phyloP scores from a whole-genome alignment of 2,888 invertebrate species.

The Platypus cylindrus region DNA sequence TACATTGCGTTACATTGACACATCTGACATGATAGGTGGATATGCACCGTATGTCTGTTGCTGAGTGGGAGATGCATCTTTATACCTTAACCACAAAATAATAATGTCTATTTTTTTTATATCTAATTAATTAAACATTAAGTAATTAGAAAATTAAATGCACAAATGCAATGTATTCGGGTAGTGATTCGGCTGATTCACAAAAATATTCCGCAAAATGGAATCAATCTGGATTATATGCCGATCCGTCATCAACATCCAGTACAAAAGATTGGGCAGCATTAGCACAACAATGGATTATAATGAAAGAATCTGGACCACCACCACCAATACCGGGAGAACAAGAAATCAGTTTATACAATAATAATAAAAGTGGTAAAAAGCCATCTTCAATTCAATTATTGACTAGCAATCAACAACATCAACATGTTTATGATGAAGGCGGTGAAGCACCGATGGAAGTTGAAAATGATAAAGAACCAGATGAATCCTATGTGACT shows the following conservation, averaged over 20 bases:
- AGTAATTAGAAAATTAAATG: no score
- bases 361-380: not conserved
- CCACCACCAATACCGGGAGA: conserved; percentile 28
- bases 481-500: conserved; percentile 35
- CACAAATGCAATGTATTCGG: conserved; percentile 44
- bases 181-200: conserved; percentile 41
- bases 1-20: no score
- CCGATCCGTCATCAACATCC: conserved; percentile 67
- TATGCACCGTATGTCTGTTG: no score
- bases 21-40: no score
- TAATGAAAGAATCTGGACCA: conserved; percentile 69
- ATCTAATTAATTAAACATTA: no score
- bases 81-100: no score
- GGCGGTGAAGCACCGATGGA: conserved; percentile 84
- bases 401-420: no score
- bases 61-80: no score
- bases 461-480: conserved; percentile 64
- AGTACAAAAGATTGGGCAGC: conserved; percentile 90
- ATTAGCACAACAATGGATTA: conserved; percentile 95
- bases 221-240: conserved; percentile 67
- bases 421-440: conserved; percentile 26
- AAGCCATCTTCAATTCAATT: not conserved
- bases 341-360: conserved; percentile 8
- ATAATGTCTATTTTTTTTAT: no score
- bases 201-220: conserved; percentile 62